phyloP scores from a whole-genome alignment of 2,113 vertebrate species.

The Nibea coibor region DNA sequence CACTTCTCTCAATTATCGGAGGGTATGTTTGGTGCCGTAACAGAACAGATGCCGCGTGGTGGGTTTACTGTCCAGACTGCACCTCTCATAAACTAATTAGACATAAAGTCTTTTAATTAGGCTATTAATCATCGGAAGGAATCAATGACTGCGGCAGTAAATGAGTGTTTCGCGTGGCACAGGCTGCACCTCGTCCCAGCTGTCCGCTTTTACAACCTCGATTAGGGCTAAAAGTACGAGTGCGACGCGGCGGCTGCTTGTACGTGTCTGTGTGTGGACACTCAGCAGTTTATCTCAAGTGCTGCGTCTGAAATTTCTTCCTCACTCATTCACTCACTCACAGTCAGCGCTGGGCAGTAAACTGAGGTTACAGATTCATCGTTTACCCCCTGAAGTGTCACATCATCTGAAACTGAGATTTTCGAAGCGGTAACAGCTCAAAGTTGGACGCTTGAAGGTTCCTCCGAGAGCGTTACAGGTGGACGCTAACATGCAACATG shows the following conservation, averaged over 20 bases:
- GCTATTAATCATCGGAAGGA: constrained; percentile 63
- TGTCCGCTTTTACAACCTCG: constrained; percentile 22
- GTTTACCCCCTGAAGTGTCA: background rate
- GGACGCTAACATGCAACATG: too few species aligned
- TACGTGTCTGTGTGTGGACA: constrained; percentile 8
- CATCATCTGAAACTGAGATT: background rate
- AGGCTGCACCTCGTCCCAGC: constrained; percentile 21
- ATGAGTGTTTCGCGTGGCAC: constrained; percentile 23
- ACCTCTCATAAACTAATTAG: constrained; percentile 59
- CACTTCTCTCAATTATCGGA: constrained; percentile 14
- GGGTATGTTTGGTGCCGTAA: constrained; percentile 2
- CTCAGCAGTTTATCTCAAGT: constrained; percentile 15
- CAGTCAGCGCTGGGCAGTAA: background rate
- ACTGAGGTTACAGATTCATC: background rate
- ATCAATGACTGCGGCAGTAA: constrained; percentile 29
- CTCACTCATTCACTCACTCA: background rate
- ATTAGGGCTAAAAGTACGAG: constrained; percentile 12
- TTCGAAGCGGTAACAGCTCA: background rate
- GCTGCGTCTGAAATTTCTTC: background rate
- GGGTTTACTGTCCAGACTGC: constrained; percentile 41
- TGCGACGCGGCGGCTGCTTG: background rate
- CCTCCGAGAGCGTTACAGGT: background rate
- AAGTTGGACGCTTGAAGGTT: background rate
- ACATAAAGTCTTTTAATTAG: constrained; percentile 66
- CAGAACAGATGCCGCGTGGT: constrained; percentile 31